Evolutionary conservation across 2,888 invertebrate genomes (phyloP).

Genomic region (Oxytorus armatus): DNA sequence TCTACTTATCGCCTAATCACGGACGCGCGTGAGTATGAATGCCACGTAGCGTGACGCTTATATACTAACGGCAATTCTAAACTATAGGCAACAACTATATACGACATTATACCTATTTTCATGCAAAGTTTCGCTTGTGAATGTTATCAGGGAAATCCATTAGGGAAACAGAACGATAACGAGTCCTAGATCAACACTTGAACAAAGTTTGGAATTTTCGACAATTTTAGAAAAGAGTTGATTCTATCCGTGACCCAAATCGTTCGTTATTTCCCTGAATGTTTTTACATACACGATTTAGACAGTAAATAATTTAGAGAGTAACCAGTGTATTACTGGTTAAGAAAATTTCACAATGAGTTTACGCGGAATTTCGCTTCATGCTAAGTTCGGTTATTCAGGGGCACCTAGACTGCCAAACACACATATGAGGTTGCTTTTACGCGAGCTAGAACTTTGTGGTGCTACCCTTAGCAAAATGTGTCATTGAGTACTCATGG

Average conservation of each 20-base stretch:
- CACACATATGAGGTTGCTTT: too few relatives aligned
- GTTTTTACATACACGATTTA: too few relatives aligned
- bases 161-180: conserved; percentile 43
- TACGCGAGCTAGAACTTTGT: too few relatives aligned
- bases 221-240: not conserved
- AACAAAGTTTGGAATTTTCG: conserved; percentile 1
- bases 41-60: conserved; percentile 62
- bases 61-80: conserved; percentile 24
- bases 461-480: too few relatives aligned
- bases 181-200: conserved; percentile 3
- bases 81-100: not conserved
- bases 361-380: too few relatives aligned
- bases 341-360: too few relatives aligned
- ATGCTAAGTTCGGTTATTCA: too few relatives aligned
- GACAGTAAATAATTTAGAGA: too few relatives aligned
- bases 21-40: conserved; percentile 62
- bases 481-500: too few relatives aligned
- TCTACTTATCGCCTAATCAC: conserved; percentile 79
- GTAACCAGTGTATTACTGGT: too few relatives aligned
- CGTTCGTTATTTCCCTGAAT: not conserved
- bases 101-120: conserved; percentile 14
- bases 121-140: conserved; percentile 23
- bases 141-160: conserved; percentile 56
- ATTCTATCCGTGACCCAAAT: not conserved
- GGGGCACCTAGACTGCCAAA: too few relatives aligned